phyloP scores from a whole-genome alignment of 2,888 invertebrate species.

The Pseudolycoriella hygida region DNA sequence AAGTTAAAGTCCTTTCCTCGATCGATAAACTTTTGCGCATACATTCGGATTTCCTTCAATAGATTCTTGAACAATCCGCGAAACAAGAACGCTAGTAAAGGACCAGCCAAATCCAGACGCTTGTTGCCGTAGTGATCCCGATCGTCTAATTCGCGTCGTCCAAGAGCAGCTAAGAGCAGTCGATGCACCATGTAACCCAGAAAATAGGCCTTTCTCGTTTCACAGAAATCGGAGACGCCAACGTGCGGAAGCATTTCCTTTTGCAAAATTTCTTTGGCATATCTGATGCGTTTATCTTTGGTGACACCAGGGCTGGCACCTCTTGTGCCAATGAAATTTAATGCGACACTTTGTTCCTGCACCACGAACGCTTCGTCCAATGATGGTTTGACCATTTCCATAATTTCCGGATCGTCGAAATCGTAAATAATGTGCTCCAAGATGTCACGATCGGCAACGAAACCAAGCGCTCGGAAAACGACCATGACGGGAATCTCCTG shows the following conservation, averaged over 20 bases:
- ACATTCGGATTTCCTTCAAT: conserved; percentile 94
- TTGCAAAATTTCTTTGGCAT: conserved; percentile 96
- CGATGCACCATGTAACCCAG: conserved; percentile 99
- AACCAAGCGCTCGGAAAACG: conserved; percentile 96
- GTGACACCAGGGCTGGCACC: conserved; percentile 97
- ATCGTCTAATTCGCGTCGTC: conserved; percentile 91
- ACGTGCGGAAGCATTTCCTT: conserved; percentile 99
- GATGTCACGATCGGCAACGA: conserved; percentile 98
- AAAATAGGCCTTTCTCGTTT: conserved; percentile 98
- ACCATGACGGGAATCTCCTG: conserved; percentile 99
- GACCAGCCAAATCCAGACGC: conserved; percentile 92
- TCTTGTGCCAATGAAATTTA: conserved; percentile 96
- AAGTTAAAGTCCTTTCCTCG: conserved; percentile 96
- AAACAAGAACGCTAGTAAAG: conserved; percentile 89
- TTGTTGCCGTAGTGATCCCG: conserved; percentile 99
- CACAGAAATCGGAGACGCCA: conserved; percentile 97
- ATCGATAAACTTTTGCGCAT: conserved; percentile 98
- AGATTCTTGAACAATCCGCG: conserved; percentile 90
- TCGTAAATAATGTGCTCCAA: conserved; percentile 99
- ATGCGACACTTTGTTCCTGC: conserved; percentile 96
- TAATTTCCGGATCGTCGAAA: conserved; percentile 99
- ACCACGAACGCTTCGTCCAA: conserved; percentile 98
- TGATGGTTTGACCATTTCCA: conserved; percentile 99
- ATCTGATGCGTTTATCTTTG: conserved; percentile 97
- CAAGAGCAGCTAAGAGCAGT: conserved; percentile 79